Percentiles rank a stretch among this genome's conserved stretches.
These are phyloP conservation scores for Silurus meridionalis DNA, from an alignment of 2,113 vertebrate species.

Conservation along the genomic window DNA sequence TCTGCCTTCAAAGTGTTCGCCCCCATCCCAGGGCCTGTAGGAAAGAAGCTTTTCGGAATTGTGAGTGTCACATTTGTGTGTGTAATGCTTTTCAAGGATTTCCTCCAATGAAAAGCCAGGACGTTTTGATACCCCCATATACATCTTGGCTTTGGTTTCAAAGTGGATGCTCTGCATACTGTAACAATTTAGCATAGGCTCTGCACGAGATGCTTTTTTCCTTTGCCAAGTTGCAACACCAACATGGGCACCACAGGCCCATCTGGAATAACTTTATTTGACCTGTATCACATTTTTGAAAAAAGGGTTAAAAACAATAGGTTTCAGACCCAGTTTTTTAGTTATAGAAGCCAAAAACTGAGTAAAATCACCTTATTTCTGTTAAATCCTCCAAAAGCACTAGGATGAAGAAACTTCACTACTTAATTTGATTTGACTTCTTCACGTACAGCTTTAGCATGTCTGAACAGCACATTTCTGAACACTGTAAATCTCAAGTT, in stretches of 20 bases:
- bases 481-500: not conserved
- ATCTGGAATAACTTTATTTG: conserved; percentile 45
- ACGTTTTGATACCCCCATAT: conserved; percentile 22
- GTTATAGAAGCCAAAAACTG: not conserved
- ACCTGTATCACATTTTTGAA: conserved; percentile 10
- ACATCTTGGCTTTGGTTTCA: conserved; percentile 40
- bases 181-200: conserved; percentile 36
- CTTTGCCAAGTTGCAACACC: conserved; percentile 28
- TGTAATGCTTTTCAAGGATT: conserved; percentile 7
- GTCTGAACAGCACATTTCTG: not conserved
- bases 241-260: conserved; percentile 27
- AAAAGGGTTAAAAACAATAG: not conserved
- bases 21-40: not conserved
- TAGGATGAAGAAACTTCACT: not conserved
- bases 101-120: not conserved
- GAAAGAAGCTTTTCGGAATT: not conserved
- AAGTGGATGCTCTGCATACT: conserved; percentile 33
- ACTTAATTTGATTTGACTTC: not conserved
- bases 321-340: not conserved
- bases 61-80: not conserved
- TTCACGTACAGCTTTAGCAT: not conserved
- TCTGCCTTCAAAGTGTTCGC: conserved; percentile 9
- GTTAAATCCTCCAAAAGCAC: not conserved
- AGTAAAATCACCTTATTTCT: not conserved
- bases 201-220: conserved; percentile 27